A percentile compares a stretch with the other conserved stretches of the same genome.
Conservation (phyloP, 2,113 vertebrate species). For the Spizaetus ornatus region DNA sequence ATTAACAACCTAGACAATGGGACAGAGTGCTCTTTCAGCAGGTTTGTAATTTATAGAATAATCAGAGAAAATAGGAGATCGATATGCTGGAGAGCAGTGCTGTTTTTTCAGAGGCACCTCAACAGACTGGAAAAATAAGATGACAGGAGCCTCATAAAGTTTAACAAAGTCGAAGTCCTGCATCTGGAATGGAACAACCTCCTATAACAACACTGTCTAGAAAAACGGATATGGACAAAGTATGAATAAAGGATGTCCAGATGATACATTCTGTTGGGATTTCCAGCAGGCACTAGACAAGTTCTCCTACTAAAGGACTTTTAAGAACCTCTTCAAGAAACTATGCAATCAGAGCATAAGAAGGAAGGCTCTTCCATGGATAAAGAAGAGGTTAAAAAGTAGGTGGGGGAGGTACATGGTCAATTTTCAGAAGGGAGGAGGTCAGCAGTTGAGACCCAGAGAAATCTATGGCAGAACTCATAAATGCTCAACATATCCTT, state of each 20-base stretch:
- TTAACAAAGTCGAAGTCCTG: neutral
- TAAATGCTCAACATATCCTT: neutral
- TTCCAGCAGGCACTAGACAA: neutral
- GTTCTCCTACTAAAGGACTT: neutral
- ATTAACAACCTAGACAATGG: neutral
- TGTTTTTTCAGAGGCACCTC: neutral
- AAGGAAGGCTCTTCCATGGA: neutral
- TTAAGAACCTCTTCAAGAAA: neutral
- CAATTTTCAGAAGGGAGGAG: neutral
- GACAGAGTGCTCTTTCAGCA: neutral
- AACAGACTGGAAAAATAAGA: neutral
- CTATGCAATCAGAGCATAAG: neutral
- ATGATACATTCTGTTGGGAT: neutral
- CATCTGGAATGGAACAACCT: neutral
- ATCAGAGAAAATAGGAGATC: neutral
- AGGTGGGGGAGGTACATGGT: neutral
- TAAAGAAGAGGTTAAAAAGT: neutral
- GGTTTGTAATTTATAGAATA: neutral
- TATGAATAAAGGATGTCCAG: neutral
- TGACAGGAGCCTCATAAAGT: neutral
- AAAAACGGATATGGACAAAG: neutral
- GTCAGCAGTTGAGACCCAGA: neutral
- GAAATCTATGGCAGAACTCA: neutral
- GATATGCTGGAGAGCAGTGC: neutral
- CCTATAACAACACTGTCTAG: neutral